Percentiles rank a stretch among this genome's conserved stretches.
These are phyloP conservation scores for Ptychobarbus kaznakovi DNA, from an alignment of 2,797 vertebrate species.

Conservation along the genomic window DNA sequence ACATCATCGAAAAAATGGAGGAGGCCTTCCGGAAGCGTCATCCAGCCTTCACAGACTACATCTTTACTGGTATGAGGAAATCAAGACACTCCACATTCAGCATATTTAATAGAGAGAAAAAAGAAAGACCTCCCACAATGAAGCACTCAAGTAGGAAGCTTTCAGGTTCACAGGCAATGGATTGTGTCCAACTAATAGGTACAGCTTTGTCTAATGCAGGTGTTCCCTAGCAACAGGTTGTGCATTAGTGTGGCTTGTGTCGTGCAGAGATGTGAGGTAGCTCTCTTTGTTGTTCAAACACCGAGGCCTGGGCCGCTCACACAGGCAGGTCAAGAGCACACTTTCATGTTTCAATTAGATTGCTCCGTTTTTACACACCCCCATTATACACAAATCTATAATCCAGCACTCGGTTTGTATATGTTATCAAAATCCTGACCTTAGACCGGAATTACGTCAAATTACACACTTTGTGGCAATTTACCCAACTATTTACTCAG, in stretches of 20 bases:
- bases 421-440: constrained; percentile 34
- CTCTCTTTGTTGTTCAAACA: constrained; percentile 36
- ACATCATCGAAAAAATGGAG: constrained; percentile 69
- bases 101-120: background rate
- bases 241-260: constrained; percentile 20
- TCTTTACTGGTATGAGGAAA: constrained; percentile 74
- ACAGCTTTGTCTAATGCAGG: constrained; percentile 27
- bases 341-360: constrained; percentile 38
- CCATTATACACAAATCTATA: constrained; percentile 45
- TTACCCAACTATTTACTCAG: background rate
- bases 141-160: background rate
- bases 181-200: constrained; percentile 21
- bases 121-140: constrained; percentile 10
- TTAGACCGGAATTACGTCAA: constrained; percentile 50
- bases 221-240: constrained; percentile 55
- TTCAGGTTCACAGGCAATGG: constrained; percentile 25
- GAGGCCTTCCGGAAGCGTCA: constrained; percentile 72
- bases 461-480: constrained; percentile 30
- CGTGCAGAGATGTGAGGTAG: background rate
- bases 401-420: constrained; percentile 13
- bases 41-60: constrained; percentile 67
- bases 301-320: background rate
- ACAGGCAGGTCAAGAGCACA: constrained; percentile 31
- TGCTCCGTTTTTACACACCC: background rate
- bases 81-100: background rate